Conservation (phyloP, 2,797 vertebrate species). For the Enteromius afrohamiltoni region DNA sequence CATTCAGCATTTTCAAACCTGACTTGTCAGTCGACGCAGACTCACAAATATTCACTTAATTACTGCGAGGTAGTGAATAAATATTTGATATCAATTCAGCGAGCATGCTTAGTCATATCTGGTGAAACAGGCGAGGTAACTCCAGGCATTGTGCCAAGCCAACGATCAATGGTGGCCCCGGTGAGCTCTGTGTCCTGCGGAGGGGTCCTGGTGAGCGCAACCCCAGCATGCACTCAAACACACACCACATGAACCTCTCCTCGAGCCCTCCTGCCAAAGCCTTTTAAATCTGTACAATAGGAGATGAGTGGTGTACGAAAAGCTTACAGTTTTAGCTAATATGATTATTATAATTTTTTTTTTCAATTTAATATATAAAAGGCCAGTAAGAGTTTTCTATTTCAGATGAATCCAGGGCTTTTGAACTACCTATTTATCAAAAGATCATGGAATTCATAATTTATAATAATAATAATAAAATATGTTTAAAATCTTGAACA, state of each 20-base stretch:
- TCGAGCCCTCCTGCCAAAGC: conserved; percentile 20
- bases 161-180: conserved; percentile 54
- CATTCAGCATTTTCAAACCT: conserved; percentile 58
- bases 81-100: conserved; percentile 51
- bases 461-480: background rate
- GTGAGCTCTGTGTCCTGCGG: conserved; percentile 33
- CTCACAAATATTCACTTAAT: conserved; percentile 29
- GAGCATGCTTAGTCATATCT: conserved; percentile 59
- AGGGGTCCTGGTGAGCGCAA: conserved; percentile 43
- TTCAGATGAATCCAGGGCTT: background rate
- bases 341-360: background rate
- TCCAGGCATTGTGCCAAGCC: conserved; percentile 52
- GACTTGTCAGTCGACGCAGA: conserved; percentile 1
- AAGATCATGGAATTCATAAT: background rate
- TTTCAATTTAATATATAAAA: background rate
- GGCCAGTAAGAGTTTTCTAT: background rate
- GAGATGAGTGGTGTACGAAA: conserved; percentile 19
- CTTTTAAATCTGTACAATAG: conserved; percentile 30
- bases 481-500: background rate
- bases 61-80: conserved; percentile 26
- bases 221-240: conserved; percentile 40
- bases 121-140: conserved; percentile 56
- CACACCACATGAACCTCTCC: conserved; percentile 25
- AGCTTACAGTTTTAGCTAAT: background rate
- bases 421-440: background rate